Evolutionary conservation across 1,140 invertebrate species (phyloP).

Genomic region (Orius laevigatus): DNA sequence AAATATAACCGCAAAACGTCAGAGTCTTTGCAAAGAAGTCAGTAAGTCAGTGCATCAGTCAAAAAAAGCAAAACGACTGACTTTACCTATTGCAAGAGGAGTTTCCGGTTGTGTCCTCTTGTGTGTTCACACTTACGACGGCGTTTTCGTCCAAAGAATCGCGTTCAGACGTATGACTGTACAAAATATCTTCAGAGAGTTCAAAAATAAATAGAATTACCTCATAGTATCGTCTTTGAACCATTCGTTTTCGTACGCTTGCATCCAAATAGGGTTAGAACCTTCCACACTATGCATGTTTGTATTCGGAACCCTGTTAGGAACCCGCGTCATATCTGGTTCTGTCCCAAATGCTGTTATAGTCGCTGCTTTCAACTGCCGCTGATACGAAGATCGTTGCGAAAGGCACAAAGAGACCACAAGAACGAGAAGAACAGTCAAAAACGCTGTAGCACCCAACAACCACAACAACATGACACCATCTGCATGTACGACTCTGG

Average conservation of each 20-base stretch:
- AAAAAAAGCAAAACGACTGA: too few species aligned
- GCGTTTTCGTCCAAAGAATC: slow-evolving; percentile 81
- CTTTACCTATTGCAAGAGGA: slow-evolving; percentile 28
- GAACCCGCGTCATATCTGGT: slow-evolving; percentile 48
- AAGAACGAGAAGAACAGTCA: slow-evolving; percentile 57
- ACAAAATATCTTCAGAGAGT: slow-evolving; percentile 17
- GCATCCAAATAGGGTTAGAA: slow-evolving; percentile 89
- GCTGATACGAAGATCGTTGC: slow-evolving; percentile 62
- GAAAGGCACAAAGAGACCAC: slow-evolving; percentile 63
- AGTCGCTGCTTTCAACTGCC: slow-evolving; percentile 84
- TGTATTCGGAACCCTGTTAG: slow-evolving; percentile 73
- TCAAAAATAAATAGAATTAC: slow-evolving; percentile 27
- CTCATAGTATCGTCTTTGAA: slow-evolving; percentile 64
- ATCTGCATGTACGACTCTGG: slow-evolving; percentile 35
- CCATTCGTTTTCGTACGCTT: slow-evolving; percentile 88
- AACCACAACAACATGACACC: slow-evolving; percentile 48
- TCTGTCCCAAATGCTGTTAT: slow-evolving; percentile 75
- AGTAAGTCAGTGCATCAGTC: too few species aligned
- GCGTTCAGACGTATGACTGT: slow-evolving; percentile 52
- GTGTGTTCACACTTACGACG: slow-evolving; percentile 38
- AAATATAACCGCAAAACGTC: too few species aligned
- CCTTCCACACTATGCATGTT: slow-evolving; percentile 88
- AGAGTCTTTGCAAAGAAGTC: too few species aligned
- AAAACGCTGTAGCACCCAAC: slow-evolving; percentile 58
- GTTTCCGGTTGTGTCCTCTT: slow-evolving; percentile 29